Conservation (phyloP, 2,888 invertebrate genomes). For the Timema podura region DNA sequence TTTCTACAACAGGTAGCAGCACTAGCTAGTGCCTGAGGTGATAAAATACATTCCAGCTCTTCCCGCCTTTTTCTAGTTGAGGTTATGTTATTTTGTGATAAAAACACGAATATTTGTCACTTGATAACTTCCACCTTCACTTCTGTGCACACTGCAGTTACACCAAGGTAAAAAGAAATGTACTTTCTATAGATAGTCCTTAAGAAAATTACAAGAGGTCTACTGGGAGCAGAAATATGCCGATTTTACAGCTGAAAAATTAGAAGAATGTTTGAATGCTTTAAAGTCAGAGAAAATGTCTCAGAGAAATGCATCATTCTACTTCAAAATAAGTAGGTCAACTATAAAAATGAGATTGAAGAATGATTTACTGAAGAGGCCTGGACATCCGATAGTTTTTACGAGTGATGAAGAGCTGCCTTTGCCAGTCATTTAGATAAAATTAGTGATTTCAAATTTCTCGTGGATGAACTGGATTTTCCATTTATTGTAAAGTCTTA, state of each 20-base stretch:
- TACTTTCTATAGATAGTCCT: neutral
- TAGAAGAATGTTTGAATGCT: neutral
- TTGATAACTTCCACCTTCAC: neutral
- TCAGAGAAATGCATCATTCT: neutral
- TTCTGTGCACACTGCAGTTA: neutral
- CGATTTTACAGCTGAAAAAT: slow-evolving; percentile 3
- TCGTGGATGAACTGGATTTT: slow-evolving; percentile 32
- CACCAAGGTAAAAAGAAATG: neutral
- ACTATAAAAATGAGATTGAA: neutral
- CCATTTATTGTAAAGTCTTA: slow-evolving; percentile 31
- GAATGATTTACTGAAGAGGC: neutral
- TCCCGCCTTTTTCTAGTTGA: neutral
- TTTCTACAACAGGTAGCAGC: neutral
- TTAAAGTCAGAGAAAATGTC: neutral
- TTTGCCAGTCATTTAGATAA: slow-evolving; percentile 10
- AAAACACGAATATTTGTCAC: neutral
- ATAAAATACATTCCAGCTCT: neutral
- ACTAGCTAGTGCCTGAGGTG: neutral
- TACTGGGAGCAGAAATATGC: slow-evolving; percentile 1
- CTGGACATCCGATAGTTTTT: slow-evolving; percentile 8
- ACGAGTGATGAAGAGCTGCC: neutral
- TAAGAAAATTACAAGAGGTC: slow-evolving; percentile 3
- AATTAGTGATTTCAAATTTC: slow-evolving; percentile 33
- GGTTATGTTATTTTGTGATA: neutral
- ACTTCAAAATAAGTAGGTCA: neutral